These are phyloP conservation scores for Myotis davidii DNA, from an alignment of 2,113 vertebrate species.

Conservation along the genomic window DNA sequence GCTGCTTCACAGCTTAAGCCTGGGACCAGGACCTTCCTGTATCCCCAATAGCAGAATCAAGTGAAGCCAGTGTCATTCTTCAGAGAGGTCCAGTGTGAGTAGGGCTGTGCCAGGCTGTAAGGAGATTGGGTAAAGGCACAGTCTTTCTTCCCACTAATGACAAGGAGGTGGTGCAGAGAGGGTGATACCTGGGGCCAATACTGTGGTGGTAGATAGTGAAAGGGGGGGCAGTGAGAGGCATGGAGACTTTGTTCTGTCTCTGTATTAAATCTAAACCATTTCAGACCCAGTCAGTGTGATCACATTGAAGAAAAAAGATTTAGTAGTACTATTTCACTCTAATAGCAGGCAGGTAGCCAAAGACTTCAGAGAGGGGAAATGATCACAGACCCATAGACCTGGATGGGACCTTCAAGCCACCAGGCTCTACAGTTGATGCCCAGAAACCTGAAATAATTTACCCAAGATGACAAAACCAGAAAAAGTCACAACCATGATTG, in stretches of 20 bases:
- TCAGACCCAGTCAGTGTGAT: background rate
- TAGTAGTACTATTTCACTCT: background rate
- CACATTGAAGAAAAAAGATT: background rate
- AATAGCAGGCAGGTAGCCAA: background rate
- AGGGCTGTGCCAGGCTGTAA: background rate
- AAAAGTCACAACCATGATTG: background rate
- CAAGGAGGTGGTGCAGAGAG: background rate
- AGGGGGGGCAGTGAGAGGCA: background rate
- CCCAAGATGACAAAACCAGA: background rate
- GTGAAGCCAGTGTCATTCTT: conserved; percentile 13
- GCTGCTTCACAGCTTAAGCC: background rate
- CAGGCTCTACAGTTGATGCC: background rate
- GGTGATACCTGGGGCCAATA: background rate
- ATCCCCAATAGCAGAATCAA: background rate
- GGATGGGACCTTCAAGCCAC: background rate
- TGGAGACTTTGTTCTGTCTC: background rate
- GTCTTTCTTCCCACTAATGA: background rate
- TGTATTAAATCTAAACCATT: conserved; percentile 22
- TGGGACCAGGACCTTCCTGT: background rate
- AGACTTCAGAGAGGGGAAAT: background rate
- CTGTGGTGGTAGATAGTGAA: background rate
- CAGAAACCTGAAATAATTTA: conserved; percentile 6
- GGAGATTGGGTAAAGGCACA: background rate
- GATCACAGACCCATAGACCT: background rate
- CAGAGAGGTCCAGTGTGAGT: background rate